Percentiles rank a stretch among this genome's conserved stretches.
These are phyloP conservation scores for Crossaster papposus DNA, from an alignment of 53 echinoderm and acorn worm genomes.

Conservation along the genomic window DNA sequence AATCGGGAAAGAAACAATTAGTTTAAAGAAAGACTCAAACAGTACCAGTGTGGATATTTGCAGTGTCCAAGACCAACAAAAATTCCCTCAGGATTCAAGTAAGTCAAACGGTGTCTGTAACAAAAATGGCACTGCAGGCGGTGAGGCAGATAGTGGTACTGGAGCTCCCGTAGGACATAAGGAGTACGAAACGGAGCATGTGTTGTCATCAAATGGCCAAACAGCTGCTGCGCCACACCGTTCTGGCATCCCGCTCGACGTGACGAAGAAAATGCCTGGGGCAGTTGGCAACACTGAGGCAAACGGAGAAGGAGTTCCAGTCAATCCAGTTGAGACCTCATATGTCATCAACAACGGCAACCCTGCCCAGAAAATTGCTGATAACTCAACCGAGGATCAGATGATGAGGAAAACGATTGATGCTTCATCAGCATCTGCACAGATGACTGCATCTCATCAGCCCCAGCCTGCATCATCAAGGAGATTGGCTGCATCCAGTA, in stretches of 20 bases:
- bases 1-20: background rate
- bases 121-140: conserved; percentile 29
- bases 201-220: conserved; percentile 12
- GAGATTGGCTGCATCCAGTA: conserved; percentile 37
- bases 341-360: conserved; percentile 9
- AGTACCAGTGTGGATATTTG: background rate
- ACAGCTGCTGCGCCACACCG: conserved; percentile 33
- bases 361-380: background rate
- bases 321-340: background rate
- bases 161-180: conserved; percentile 19
- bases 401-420: background rate
- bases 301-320: conserved; percentile 13
- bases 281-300: conserved; percentile 8
- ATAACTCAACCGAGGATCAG: background rate
- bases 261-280: conserved; percentile 8
- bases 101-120: conserved; percentile 24
- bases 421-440: background rate
- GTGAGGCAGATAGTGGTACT: conserved; percentile 31
- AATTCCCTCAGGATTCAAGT: background rate
- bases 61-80: background rate
- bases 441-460: conserved; percentile 3
- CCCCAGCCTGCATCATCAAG: conserved; percentile 4
- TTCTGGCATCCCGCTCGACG: conserved; percentile 12
- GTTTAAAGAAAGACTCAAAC: background rate
- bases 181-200: conserved; percentile 5